Evolutionary conservation across 2,888 invertebrate species (phyloP).

Genomic region (Drosophila barbarae): DNA sequence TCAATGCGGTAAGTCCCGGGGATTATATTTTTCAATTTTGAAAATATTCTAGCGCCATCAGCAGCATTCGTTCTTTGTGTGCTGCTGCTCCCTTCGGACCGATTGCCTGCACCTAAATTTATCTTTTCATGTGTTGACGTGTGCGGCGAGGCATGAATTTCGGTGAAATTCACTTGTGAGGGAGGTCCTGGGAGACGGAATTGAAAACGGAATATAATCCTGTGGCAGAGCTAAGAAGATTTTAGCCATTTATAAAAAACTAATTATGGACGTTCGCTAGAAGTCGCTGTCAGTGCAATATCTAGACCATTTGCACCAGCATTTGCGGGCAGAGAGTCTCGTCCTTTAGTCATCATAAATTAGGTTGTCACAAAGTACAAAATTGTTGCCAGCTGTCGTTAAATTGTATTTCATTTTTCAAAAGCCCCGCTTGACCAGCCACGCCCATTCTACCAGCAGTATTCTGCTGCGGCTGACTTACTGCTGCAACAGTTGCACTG

Average conservation of each 20-base stretch:
- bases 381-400: constrained; percentile 27
- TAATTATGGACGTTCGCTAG: constrained; percentile 6
- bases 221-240: constrained; percentile 9
- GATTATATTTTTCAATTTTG: constrained; percentile 61
- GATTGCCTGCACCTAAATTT: constrained; percentile 35
- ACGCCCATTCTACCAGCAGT: constrained; percentile 38
- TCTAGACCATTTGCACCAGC: background rate
- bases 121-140: constrained; percentile 28
- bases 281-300: background rate
- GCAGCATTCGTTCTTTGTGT: constrained; percentile 15
- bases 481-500: constrained; percentile 57
- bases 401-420: constrained; percentile 52
- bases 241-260: constrained; percentile 6
- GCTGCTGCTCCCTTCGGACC: constrained; percentile 1
- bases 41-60: constrained; percentile 40
- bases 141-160: constrained; percentile 49
- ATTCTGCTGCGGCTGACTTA: constrained; percentile 6
- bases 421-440: constrained; percentile 31
- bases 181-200: background rate
- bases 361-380: constrained; percentile 1
- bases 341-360: constrained; percentile 15
- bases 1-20: constrained; percentile 76
- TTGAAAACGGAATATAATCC: constrained; percentile 19
- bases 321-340: constrained; percentile 25
- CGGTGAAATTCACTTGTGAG: constrained; percentile 35